Evolutionary conservation across 2,888 invertebrate species (phyloP).

Genomic region (Epirrhoe alternata): DNA sequence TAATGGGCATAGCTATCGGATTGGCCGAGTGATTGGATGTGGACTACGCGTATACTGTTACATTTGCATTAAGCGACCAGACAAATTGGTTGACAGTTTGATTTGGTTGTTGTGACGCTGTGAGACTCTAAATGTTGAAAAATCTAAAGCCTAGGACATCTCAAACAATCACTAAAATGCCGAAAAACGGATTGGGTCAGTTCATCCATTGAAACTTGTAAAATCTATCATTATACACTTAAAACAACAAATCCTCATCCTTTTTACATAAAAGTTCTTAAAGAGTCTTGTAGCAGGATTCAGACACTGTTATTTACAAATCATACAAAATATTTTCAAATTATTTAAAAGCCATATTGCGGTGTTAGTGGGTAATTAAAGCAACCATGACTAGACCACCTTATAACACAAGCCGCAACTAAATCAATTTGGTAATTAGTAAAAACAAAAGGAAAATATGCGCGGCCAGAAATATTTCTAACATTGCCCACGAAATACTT

Average conservation of each 20-base stretch:
- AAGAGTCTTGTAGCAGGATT: too few relatives aligned
- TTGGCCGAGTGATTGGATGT: conserved; percentile 37
- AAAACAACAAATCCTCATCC: too few relatives aligned
- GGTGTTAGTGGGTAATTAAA: neutral
- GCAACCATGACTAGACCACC: neutral
- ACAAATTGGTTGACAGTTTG: conserved; percentile 36
- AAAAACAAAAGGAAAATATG: conserved; percentile 11
- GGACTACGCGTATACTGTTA: conserved; percentile 22
- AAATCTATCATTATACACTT: too few relatives aligned
- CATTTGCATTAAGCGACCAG: conserved; percentile 36
- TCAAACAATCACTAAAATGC: too few relatives aligned
- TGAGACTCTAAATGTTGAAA: neutral
- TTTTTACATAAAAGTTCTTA: too few relatives aligned
- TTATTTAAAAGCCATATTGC: neutral
- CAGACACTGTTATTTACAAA: too few relatives aligned
- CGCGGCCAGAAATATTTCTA: conserved; percentile 2
- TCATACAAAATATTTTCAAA: too few relatives aligned
- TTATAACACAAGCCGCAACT: neutral
- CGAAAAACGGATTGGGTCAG: too few relatives aligned
- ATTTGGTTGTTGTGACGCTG: conserved; percentile 28
- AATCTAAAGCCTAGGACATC: neutral
- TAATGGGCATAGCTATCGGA: conserved; percentile 34
- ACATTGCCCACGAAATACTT: conserved; percentile 15
- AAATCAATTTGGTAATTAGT: neutral
- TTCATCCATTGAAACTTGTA: too few relatives aligned